Conservation (phyloP, 2,797 vertebrate genomes). For the Champsocephalus gunnari region DNA sequence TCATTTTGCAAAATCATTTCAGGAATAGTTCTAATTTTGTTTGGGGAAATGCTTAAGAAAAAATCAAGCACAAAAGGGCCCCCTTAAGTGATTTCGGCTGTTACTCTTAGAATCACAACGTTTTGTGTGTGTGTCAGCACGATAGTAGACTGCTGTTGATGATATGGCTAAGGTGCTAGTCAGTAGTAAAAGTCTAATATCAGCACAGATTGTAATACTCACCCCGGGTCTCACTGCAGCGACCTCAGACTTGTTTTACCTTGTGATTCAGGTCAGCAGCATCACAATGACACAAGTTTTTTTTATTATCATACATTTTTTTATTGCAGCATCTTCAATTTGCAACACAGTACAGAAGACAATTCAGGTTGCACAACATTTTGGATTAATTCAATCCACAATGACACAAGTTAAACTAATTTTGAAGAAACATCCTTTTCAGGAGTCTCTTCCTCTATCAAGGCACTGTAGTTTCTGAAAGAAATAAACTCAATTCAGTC, state of each 20-base stretch:
- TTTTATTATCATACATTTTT: no score
- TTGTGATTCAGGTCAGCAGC: constrained; percentile 13
- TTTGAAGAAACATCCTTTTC: background rate
- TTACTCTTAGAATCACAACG: constrained; percentile 34
- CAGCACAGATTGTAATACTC: constrained; percentile 3
- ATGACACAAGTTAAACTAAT: background rate
- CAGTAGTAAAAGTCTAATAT: constrained; percentile 13
- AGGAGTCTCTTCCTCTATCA: background rate
- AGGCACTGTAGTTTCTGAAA: background rate
- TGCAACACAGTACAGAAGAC: no score
- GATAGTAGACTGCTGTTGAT: constrained; percentile 32
- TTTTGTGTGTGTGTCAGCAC: constrained; percentile 47
- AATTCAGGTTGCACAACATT: no score
- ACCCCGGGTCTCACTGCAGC: constrained; percentile 2
- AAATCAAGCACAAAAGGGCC: constrained; percentile 5
- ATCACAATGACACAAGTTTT: background rate
- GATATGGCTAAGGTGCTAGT: constrained; percentile 33
- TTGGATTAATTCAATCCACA: background rate
- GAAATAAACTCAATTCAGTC: background rate
- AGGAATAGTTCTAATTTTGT: background rate
- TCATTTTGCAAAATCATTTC: background rate
- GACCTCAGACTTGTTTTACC: constrained; percentile 6
- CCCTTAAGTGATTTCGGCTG: constrained; percentile 47
- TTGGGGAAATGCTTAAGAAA: constrained; percentile 15
- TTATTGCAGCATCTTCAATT: no score